These are phyloP conservation scores for Didymodactylos carnosus DNA, from an alignment of 2,888 invertebrate species.

Conservation along the genomic window DNA sequence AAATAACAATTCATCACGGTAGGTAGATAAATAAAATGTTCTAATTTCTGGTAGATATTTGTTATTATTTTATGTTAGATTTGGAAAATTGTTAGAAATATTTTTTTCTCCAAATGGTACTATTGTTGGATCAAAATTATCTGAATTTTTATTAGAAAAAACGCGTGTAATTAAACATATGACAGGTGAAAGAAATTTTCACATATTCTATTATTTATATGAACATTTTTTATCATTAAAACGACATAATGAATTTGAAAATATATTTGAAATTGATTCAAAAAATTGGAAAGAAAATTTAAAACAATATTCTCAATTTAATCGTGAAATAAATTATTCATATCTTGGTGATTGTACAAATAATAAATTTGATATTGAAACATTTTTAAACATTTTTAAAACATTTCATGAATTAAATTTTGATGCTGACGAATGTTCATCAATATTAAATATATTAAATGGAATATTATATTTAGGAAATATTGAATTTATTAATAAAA, in stretches of 20 bases:
- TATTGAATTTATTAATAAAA: neutral
- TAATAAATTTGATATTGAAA: neutral
- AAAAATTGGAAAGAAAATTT: too few species aligned
- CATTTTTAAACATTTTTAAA: neutral
- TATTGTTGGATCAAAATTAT: constrained; percentile 20
- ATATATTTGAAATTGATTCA: neutral
- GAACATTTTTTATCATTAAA: neutral
- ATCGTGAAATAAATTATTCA: neutral
- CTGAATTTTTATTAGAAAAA: constrained; percentile 31
- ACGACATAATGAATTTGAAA: neutral
- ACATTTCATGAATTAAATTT: neutral
- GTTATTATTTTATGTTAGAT: constrained; percentile 23
- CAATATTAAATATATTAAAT: neutral
- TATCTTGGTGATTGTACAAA: neutral
- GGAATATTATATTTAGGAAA: neutral
- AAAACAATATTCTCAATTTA: too few species aligned
- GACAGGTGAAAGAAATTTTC: constrained; percentile 28
- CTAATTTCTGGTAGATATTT: constrained; percentile 28
- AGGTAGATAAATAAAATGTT: too few species aligned
- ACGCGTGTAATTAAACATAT: constrained; percentile 27
- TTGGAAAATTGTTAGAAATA: neutral
- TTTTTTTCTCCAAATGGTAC: neutral
- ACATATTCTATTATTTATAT: constrained; percentile 29
- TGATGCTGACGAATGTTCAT: neutral
- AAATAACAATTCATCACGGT: constrained; percentile 33